Evolutionary conservation across 2,797 vertebrate genomes (phyloP).

Genomic region (Crax fasciolata): DNA sequence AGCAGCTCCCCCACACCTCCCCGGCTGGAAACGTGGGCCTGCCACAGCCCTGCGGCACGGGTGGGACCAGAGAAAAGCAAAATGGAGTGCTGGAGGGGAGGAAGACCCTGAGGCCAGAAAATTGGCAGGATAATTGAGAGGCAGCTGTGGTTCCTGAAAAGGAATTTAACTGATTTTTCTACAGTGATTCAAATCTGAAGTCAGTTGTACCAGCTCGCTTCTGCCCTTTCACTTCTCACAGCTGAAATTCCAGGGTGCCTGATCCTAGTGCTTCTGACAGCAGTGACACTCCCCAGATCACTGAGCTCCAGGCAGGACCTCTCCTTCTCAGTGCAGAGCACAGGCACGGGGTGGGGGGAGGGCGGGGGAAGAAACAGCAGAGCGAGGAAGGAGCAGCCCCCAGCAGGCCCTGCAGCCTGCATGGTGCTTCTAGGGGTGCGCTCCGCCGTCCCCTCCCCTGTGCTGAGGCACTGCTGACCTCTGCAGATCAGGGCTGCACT

Average conservation of each 20-base stretch:
- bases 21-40: fast-evolving
- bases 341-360: fast-evolving
- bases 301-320: neutral
- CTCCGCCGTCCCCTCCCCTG: neutral
- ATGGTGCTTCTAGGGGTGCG: fast-evolving
- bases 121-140: neutral
- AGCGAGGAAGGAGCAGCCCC: neutral
- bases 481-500: neutral
- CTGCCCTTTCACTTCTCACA: neutral
- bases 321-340: neutral
- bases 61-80: neutral
- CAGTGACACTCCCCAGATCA: neutral
- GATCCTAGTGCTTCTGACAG: neutral
- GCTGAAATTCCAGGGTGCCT: neutral
- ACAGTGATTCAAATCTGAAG: neutral
- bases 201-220: neutral
- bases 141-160: neutral
- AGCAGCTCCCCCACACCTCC: neutral
- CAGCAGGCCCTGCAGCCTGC: neutral
- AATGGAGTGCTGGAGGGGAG: neutral
- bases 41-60: neutral
- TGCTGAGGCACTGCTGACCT: neutral
- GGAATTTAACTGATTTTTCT: neutral
- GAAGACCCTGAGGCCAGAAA: neutral
- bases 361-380: too few relatives aligned